phyloP scores from a whole-genome alignment of 2,113 vertebrate genomes.

The Myrmecobius fasciatus region DNA sequence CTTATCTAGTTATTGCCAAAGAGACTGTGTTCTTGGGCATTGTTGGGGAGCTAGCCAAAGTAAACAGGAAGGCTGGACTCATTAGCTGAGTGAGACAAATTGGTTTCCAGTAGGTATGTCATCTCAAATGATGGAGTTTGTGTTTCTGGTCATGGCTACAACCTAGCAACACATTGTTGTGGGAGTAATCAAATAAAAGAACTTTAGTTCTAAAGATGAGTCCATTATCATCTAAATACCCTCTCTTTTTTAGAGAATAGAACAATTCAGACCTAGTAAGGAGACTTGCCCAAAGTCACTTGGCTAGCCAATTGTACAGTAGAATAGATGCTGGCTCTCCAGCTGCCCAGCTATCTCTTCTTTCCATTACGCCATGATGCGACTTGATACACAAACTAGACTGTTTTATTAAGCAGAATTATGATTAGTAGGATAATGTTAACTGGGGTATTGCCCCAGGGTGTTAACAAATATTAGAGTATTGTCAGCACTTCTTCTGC shows the following conservation, averaged over 20 bases:
- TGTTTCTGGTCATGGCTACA: neutral
- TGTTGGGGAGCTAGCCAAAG: neutral
- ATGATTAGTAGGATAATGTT: neutral
- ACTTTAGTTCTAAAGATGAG: neutral
- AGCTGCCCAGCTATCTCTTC: neutral
- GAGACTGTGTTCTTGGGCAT: neutral
- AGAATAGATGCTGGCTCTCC: neutral
- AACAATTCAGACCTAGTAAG: neutral
- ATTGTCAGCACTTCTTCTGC: neutral
- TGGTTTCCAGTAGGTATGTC: neutral
- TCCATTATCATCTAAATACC: neutral
- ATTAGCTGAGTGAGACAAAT: neutral
- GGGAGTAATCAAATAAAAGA: neutral
- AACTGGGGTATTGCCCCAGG: neutral
- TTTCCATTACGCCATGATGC: neutral
- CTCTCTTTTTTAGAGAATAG: neutral
- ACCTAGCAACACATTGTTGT: neutral
- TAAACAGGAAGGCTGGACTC: neutral
- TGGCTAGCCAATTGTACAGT: neutral
- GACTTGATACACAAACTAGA: neutral
- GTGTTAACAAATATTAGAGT: neutral
- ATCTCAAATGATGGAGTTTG: neutral
- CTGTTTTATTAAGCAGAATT: neutral
- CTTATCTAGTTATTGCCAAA: neutral
- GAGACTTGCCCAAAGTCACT: neutral